Evolutionary conservation across 2,797 vertebrate species (phyloP).

Genomic region (Catamblyrhynchus diadema): DNA sequence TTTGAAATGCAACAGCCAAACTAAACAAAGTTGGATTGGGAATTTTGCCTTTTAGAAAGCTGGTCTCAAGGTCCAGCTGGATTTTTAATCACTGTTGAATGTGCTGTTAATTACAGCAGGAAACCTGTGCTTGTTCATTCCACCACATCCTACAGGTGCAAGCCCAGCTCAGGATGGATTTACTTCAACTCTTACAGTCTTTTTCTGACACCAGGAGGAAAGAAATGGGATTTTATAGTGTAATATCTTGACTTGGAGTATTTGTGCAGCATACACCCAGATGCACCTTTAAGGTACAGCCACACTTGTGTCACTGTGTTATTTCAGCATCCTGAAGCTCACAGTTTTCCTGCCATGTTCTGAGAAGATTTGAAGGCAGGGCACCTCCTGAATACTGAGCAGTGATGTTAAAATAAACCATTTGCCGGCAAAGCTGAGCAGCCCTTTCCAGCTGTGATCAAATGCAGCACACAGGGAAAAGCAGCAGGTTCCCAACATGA

Average conservation of each 20-base stretch:
- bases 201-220: background rate
- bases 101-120: background rate
- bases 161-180: background rate
- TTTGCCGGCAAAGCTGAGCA: background rate
- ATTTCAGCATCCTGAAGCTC: background rate
- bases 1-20: background rate
- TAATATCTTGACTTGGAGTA: background rate
- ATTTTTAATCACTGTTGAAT: background rate
- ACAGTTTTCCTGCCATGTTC: background rate
- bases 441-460: background rate
- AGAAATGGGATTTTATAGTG: background rate
- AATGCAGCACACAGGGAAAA: background rate
- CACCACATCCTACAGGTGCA: background rate
- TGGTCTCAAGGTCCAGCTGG: background rate
- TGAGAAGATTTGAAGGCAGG: background rate
- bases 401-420: background rate
- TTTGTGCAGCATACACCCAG: background rate
- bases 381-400: background rate
- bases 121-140: background rate
- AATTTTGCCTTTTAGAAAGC: background rate
- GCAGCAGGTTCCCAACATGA: background rate
- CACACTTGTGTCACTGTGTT: rapidly evolving
- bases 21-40: background rate
- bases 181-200: background rate
- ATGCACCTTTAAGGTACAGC: rapidly evolving